A percentile compares a stretch with the other conserved stretches of the same genome.
Conservation (phyloP, 2,888 invertebrate species). For the Himalopsyche tibetana region DNA sequence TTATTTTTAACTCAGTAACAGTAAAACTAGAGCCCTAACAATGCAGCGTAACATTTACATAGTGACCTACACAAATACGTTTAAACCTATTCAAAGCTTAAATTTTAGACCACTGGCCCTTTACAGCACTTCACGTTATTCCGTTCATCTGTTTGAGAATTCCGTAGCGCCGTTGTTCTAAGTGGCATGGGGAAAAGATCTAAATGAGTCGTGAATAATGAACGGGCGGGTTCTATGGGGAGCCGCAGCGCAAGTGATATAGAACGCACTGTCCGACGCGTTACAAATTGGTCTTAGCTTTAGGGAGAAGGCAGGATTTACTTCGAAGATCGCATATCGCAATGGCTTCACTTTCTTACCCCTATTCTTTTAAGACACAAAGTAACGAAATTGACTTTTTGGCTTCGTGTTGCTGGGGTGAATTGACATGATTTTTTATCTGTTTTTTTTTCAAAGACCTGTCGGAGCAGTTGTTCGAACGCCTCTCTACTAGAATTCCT, state of each 20-base stretch:
- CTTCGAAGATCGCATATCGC: conserved; percentile 40
- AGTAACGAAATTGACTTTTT: conserved; percentile 29
- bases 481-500: no score
- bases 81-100: conserved; percentile 2
- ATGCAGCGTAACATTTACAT: conserved; percentile 11
- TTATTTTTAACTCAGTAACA: no score
- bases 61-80: conserved; percentile 32
- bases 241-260: conserved; percentile 59
- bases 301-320: conserved; percentile 53
- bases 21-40: not conserved
- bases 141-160: conserved; percentile 37
- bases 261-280: conserved; percentile 59
- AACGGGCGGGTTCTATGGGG: conserved; percentile 48
- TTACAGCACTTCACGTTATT: conserved; percentile 27
- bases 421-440: conserved; percentile 7
- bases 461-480: no score
- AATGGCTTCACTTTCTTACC: conserved; percentile 38
- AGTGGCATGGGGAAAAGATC: conserved; percentile 46
- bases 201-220: conserved; percentile 62
- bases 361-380: conserved; percentile 40
- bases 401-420: conserved; percentile 8
- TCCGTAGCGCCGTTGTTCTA: conserved; percentile 39
- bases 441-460: not conserved
- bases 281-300: conserved; percentile 60
- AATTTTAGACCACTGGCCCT: conserved; percentile 38